Percentiles rank a stretch among this genome's conserved stretches.
Evolutionary conservation across 2,797 vertebrate species (phyloP).

Genomic region (Dermochelys coriacea): DNA sequence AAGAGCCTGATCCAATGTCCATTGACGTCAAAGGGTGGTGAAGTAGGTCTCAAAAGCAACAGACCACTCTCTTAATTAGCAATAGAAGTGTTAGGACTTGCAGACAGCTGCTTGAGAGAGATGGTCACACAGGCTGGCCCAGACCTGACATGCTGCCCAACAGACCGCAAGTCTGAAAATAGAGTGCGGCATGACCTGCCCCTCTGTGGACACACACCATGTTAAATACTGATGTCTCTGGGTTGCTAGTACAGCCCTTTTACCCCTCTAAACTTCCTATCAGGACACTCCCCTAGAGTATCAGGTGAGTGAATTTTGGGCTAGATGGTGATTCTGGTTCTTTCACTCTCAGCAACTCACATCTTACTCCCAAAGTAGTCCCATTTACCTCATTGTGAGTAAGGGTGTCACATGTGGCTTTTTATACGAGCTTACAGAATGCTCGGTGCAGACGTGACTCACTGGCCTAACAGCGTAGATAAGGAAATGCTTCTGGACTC

Average conservation of each 20-base stretch:
- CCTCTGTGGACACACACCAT: not conserved
- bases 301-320: not conserved
- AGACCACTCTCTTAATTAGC: not conserved
- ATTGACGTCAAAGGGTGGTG: not conserved
- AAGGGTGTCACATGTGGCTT: not conserved
- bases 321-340: not conserved
- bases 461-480: not conserved
- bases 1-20: rapidly evolving
- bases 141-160: not conserved
- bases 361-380: not conserved
- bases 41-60: not conserved
- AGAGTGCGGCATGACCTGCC: not conserved
- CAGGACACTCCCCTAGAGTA: not conserved
- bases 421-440: not conserved
- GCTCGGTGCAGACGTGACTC: not conserved
- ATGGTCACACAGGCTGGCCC: not conserved
- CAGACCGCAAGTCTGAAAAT: not conserved
- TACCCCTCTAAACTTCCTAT: not conserved
- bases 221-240: not conserved
- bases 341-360: not conserved
- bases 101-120: too few relatives aligned
- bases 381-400: not conserved
- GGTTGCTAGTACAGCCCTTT: not conserved
- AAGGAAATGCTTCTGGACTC: not conserved
- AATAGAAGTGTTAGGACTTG: too few relatives aligned